Evolutionary conservation across 2,888 invertebrate species (phyloP).

Genomic region (Agrochola lychnidis): DNA sequence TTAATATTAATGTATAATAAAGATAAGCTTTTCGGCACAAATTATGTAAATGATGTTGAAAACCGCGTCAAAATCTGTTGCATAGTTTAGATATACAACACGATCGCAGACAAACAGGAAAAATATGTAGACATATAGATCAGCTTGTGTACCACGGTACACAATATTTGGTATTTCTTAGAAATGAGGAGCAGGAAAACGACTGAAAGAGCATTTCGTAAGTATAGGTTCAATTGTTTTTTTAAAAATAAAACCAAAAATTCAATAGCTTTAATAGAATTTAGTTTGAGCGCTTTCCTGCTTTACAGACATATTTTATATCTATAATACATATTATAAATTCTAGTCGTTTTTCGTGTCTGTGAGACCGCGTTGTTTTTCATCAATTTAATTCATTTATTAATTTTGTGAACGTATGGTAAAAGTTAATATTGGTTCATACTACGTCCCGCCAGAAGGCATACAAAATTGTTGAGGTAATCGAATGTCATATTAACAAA

Average conservation of each 20-base stretch:
- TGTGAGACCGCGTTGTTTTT: too few species aligned
- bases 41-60: too few species aligned
- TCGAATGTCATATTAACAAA: too few species aligned
- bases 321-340: too few species aligned
- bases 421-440: too few species aligned
- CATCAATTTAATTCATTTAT: too few species aligned
- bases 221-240: background rate
- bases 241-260: background rate
- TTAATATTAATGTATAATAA: background rate
- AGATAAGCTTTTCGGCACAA: too few species aligned
- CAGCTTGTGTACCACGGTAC: slow-evolving; percentile 13
- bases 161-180: slow-evolving; percentile 14
- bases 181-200: slow-evolving; percentile 19
- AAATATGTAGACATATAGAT: background rate
- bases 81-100: background rate
- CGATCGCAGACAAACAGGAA: too few species aligned
- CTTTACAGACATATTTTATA: background rate
- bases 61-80: background rate
- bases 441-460: too few species aligned
- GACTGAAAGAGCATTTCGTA: background rate
- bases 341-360: too few species aligned
- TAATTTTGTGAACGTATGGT: too few species aligned
- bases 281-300: background rate
- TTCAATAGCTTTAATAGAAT: background rate
- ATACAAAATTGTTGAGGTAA: too few species aligned